Evolutionary conservation across 2,797 vertebrate genomes (phyloP).

Genomic region (Aselliscus stoliczkanus): DNA sequence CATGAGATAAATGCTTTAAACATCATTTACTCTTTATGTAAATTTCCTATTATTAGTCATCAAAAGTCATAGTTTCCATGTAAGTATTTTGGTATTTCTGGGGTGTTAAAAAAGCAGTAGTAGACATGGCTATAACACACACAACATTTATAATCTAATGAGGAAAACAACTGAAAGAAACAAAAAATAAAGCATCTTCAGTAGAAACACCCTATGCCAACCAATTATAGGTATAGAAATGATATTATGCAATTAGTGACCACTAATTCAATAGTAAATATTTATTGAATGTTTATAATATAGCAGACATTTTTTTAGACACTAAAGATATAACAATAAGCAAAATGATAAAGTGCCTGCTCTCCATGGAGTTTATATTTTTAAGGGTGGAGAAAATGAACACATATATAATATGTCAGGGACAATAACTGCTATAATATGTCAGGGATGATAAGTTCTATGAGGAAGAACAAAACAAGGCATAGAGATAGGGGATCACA

Average conservation of each 20-base stretch:
- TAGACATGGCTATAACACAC: not conserved
- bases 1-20: constrained; percentile 8
- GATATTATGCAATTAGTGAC: not conserved
- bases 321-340: not conserved
- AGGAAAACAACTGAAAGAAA: not conserved
- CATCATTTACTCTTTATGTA: not conserved
- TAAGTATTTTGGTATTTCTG: not conserved
- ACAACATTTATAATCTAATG: not conserved
- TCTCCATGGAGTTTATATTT: not conserved
- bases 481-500: not conserved
- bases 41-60: not conserved
- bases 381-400: not conserved
- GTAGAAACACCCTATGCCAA: not conserved
- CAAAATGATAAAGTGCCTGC: not conserved
- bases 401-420: not conserved
- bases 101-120: not conserved
- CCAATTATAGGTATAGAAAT: not conserved
- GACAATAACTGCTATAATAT: not conserved
- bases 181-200: not conserved
- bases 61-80: not conserved
- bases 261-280: not conserved
- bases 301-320: not conserved
- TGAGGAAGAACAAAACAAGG: not conserved
- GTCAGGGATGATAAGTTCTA: not conserved
- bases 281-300: not conserved